A percentile compares a stretch with the other conserved stretches of the same genome.
Conservation (phyloP, 2,888 invertebrate species). For the Vannuccia rotundouncinata region DNA sequence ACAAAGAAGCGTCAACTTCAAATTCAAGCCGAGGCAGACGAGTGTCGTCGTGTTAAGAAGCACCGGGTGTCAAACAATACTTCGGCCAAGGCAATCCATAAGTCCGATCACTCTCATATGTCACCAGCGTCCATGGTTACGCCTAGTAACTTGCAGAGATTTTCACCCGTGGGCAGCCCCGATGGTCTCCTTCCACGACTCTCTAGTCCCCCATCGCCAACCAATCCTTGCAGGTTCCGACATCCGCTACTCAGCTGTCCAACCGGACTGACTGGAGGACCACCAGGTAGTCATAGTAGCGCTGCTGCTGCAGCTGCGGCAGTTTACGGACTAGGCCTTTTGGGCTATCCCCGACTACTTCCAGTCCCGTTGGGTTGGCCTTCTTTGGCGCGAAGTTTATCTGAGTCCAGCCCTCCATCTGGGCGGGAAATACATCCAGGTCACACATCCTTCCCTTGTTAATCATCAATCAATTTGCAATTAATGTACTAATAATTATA, state of each 20-base stretch:
- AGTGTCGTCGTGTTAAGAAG: neutral
- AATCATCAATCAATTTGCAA: no score
- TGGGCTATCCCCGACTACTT: neutral
- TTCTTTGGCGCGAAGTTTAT: no score
- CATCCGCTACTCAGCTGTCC: no score
- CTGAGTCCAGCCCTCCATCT: no score
- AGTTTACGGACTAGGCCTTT: neutral
- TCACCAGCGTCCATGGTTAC: neutral
- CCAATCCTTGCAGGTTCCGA: no score
- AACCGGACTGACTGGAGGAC: neutral
- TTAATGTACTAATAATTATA: no score
- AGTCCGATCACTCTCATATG: neutral
- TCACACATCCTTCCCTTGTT: no score
- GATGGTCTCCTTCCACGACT: no score
- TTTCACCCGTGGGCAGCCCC: neutral
- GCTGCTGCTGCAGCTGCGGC: neutral
- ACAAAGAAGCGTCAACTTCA: conserved; percentile 38
- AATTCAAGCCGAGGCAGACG: conserved; percentile 32
- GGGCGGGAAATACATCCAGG: no score
- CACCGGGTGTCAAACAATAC: neutral
- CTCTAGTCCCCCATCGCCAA: neutral
- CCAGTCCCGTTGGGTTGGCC: conserved; percentile 12
- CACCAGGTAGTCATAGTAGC: neutral
- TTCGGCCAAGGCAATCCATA: neutral
- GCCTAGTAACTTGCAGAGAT: neutral